These are phyloP conservation scores for Stictonetta naevosa DNA, from an alignment of 2,113 vertebrate genomes.

Conservation along the genomic window DNA sequence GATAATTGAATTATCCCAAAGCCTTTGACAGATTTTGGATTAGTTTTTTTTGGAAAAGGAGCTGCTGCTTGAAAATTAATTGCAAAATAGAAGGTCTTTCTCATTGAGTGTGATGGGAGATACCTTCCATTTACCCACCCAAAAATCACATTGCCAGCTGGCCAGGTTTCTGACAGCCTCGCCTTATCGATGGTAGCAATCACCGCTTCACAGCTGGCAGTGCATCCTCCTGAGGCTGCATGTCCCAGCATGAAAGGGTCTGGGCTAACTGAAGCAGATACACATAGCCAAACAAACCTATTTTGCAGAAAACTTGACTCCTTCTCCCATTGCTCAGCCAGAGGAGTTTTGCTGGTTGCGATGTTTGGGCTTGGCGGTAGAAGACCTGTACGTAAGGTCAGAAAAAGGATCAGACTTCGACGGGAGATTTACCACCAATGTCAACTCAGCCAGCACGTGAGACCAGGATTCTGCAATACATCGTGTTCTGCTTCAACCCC, in stretches of 20 bases:
- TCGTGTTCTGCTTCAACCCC: background rate
- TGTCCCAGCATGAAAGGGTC: background rate
- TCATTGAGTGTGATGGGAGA: background rate
- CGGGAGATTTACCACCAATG: background rate
- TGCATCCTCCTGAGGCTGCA: accelerated
- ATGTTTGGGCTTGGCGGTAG: accelerated
- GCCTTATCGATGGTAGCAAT: accelerated
- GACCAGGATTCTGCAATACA: background rate
- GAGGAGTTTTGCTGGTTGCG: background rate
- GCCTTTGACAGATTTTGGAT: background rate
- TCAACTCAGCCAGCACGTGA: background rate
- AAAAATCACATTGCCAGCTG: background rate
- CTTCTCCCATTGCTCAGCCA: background rate
- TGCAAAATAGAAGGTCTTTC: background rate
- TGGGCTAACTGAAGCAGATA: background rate
- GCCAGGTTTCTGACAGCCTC: background rate
- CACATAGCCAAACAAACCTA: background rate
- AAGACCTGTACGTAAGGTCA: background rate
- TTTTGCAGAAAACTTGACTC: background rate
- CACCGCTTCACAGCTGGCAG: background rate
- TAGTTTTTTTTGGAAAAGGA: background rate
- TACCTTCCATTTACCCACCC: background rate
- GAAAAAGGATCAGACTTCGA: background rate
- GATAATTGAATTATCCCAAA: background rate
- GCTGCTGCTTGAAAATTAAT: background rate